phyloP scores from a whole-genome alignment of 2,797 vertebrate species.

The Crocidura indochinensis region DNA sequence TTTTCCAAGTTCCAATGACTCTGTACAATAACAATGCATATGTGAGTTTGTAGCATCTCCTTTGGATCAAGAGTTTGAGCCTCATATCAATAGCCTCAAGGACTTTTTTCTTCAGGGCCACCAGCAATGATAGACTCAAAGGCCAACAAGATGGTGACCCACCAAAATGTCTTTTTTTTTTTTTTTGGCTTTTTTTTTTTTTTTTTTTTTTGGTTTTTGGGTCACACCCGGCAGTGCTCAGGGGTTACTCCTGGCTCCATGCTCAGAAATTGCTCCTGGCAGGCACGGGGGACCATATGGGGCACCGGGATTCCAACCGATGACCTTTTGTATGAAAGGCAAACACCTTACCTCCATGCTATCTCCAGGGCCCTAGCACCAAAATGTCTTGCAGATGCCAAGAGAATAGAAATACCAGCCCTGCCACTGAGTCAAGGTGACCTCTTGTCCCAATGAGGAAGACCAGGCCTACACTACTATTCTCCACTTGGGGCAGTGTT shows the following conservation, averaged over 20 bases:
- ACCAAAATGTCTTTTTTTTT: slow-evolving; percentile 18
- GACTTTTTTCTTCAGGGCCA: background rate
- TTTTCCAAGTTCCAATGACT: background rate
- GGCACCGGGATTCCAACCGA: too few species aligned
- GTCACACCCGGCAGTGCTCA: too few species aligned
- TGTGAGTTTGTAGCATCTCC: slow-evolving; percentile 10
- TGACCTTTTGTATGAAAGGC: too few species aligned
- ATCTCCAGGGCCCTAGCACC: too few species aligned
- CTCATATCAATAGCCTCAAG: background rate
- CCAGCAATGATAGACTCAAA: background rate
- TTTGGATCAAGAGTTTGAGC: background rate
- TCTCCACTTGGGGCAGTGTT: too few species aligned
- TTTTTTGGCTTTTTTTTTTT: too few species aligned
- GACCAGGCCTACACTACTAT: too few species aligned
- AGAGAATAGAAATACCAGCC: background rate
- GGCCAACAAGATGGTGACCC: background rate
- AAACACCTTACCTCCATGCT: too few species aligned
- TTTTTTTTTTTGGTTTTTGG: too few species aligned
- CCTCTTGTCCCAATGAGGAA: background rate
- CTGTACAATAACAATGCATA: background rate
- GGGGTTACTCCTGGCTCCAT: too few species aligned
- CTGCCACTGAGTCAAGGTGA: background rate
- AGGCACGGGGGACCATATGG: too few species aligned
- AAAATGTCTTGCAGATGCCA: slow-evolving; percentile 21
- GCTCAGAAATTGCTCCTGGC: too few species aligned